A percentile compares a stretch with the other conserved stretches of the same genome.
Evolutionary conservation across 2,797 vertebrate genomes (phyloP).

Genomic region (Pelobates cultripes): DNA sequence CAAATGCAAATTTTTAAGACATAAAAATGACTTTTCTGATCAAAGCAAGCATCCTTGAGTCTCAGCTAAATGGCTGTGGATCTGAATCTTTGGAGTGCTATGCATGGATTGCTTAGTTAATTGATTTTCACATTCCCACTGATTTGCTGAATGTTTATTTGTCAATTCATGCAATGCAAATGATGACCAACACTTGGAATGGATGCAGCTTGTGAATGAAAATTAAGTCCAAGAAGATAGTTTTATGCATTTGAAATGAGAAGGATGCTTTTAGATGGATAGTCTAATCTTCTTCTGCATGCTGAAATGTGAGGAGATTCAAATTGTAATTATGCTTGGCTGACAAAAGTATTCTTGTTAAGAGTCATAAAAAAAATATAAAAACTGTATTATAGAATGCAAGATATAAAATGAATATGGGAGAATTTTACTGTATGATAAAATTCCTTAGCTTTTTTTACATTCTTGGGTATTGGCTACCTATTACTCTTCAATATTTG

Average conservation of each 20-base stretch:
- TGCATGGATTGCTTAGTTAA: slow-evolving; percentile 55
- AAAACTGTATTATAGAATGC: not conserved
- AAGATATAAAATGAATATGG: slow-evolving; percentile 10
- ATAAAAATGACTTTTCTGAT: slow-evolving; percentile 29
- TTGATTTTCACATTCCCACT: slow-evolving; percentile 52
- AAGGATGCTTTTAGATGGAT: slow-evolving; percentile 47
- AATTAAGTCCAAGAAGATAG: slow-evolving; percentile 50
- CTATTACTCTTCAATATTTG: no score
- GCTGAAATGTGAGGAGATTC: slow-evolving; percentile 42
- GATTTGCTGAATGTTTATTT: slow-evolving; percentile 50
- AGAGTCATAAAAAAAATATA: not conserved
- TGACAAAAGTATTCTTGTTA: slow-evolving; percentile 37
- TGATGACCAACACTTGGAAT: slow-evolving; percentile 53
- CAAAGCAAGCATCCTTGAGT: slow-evolving; percentile 22
- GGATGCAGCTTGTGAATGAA: slow-evolving; percentile 37
- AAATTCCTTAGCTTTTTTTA: no score
- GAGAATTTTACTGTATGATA: not conserved
- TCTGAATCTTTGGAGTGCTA: slow-evolving; percentile 34
- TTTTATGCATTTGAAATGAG: slow-evolving; percentile 52
- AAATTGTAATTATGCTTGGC: slow-evolving; percentile 42
- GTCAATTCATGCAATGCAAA: slow-evolving; percentile 53
- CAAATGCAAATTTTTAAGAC: not conserved
- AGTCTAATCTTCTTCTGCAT: slow-evolving; percentile 46
- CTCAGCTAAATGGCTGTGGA: slow-evolving; percentile 15
- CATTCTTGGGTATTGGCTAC: no score